Evolutionary conservation across 92 coral and sea anemone genomes (phyloP), one percentile per base, ranked within the genome.

Genomic region (Porites evermanni): DNA sequence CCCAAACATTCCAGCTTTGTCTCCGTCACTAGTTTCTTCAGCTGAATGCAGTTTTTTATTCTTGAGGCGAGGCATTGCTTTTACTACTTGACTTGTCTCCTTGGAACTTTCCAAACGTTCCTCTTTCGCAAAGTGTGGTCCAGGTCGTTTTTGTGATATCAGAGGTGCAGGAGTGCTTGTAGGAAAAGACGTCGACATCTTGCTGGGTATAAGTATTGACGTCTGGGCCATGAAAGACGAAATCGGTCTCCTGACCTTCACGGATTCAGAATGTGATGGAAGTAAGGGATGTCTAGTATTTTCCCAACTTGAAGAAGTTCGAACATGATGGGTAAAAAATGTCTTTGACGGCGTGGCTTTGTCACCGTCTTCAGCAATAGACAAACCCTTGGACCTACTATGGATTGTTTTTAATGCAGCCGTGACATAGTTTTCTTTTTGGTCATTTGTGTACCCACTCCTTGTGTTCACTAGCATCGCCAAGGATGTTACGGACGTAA

Each of bases 1-100:
- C 47, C 87, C 72, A 44, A 61, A 83, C 87, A 64, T 83, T 47
- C 61, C 72, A 14, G 8, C 23, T 51, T 83, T 53, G 19, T 47
- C 52, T 14, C 74, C 47, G 32, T 61, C 50, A 0, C 18, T 17
- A n/a, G 16, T 83, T 23, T 32, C 10, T 17, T 21, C 64, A 1
- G 72, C 8, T 16, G 54, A 8, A 2, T 44, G 11, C 1, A 50
- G 26, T 61, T 32, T 24, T 44, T 50, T 64, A 12, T 23, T 4
- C 14, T 32, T 44, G 71, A 19, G 71, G 21, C 4, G 70, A 13
- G 6, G 7, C 3, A 61, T 64, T 52, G 18, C 44, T 61, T 61
- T 32, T 21, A 24, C 61, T 8, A 52, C n/a, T 23, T 9, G 21
- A 38, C 14, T 44, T 2, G 47, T 10, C n/a, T 44, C 53, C 10